Evolutionary conservation across 1,140 invertebrate genomes (phyloP).

Genomic region (Drosophila eugracilis): DNA sequence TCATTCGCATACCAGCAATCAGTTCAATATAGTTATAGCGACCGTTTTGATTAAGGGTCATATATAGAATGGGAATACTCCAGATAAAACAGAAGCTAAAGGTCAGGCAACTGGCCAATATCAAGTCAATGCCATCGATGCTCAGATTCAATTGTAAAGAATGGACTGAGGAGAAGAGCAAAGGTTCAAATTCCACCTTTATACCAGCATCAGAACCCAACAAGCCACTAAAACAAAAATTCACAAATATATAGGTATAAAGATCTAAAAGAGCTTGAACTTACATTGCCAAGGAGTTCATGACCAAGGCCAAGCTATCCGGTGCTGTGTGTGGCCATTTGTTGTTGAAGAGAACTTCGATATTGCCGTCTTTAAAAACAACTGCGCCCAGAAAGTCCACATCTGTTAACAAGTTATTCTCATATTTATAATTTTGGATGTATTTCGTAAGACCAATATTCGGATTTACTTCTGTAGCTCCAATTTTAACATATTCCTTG

Average conservation of each 20-base stretch:
- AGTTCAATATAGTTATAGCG: conserved; percentile 46
- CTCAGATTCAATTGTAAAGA: neutral
- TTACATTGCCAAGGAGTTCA: conserved; percentile 58
- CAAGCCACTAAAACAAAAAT: conserved; percentile 26
- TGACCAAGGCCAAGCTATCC: conserved; percentile 29
- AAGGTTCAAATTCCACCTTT: conserved; percentile 20
- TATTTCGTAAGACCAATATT: neutral
- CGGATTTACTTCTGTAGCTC: neutral
- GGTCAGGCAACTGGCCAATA: neutral
- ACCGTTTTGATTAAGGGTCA: conserved; percentile 2
- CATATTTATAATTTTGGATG: neutral
- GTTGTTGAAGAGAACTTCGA: conserved; percentile 41
- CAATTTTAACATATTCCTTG: conserved; percentile 1
- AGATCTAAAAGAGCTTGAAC: no score
- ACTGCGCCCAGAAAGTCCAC: conserved; percentile 23
- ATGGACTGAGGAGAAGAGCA: conserved; percentile 41
- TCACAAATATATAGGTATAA: neutral
- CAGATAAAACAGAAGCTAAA: conserved; percentile 52
- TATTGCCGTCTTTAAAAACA: conserved; percentile 2
- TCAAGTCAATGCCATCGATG: neutral
- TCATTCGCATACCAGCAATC: conserved; percentile 45
- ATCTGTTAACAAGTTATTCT: conserved; percentile 10
- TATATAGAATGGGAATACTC: conserved; percentile 40
- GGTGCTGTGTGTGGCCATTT: conserved; percentile 26
- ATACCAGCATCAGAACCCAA: conserved; percentile 27